Evolutionary conservation across 2,888 invertebrate genomes (phyloP).

Genomic region (Drosophila mulleri): DNA sequence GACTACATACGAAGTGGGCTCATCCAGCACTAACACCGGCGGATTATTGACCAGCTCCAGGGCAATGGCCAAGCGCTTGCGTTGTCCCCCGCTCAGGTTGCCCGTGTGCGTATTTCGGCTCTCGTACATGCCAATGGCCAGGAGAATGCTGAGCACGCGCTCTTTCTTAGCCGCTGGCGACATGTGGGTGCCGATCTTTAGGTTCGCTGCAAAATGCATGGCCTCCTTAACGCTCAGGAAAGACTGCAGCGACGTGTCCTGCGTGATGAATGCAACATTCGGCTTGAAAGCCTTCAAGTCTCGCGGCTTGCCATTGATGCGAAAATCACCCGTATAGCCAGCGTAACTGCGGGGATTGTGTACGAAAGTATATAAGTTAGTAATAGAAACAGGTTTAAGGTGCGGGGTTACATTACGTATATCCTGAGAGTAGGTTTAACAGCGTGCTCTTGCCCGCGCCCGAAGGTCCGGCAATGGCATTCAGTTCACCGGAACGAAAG

Average conservation of each 20-base stretch:
- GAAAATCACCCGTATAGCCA: slow-evolving; percentile 88
- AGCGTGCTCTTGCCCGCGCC: slow-evolving; percentile 95
- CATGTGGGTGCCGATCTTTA: slow-evolving; percentile 91
- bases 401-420: slow-evolving; percentile 88
- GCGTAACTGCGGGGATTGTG: slow-evolving; percentile 59
- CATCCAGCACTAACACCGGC: slow-evolving; percentile 96
- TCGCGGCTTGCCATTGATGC: slow-evolving; percentile 89
- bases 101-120: slow-evolving; percentile 89
- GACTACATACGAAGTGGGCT: slow-evolving; percentile 92
- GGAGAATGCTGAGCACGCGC: slow-evolving; percentile 91
- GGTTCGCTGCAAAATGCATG: slow-evolving; percentile 93
- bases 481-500: slow-evolving; percentile 90
- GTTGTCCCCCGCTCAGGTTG: slow-evolving; percentile 94
- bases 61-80: slow-evolving; percentile 95
- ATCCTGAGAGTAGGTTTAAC: slow-evolving; percentile 95
- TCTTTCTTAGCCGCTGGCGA: slow-evolving; percentile 87
- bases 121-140: slow-evolving; percentile 90
- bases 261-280: slow-evolving; percentile 95
- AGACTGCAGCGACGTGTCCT: slow-evolving; percentile 92
- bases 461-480: slow-evolving; percentile 95
- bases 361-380: slow-evolving; percentile 10
- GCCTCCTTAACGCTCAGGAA: slow-evolving; percentile 94
- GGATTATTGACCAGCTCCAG: slow-evolving; percentile 96
- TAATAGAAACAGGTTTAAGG: background rate
- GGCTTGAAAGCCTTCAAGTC: slow-evolving; percentile 89